Base-by-base conservation (phyloP, 2,113 vertebrate species). In the Axis porcinus region DNA sequence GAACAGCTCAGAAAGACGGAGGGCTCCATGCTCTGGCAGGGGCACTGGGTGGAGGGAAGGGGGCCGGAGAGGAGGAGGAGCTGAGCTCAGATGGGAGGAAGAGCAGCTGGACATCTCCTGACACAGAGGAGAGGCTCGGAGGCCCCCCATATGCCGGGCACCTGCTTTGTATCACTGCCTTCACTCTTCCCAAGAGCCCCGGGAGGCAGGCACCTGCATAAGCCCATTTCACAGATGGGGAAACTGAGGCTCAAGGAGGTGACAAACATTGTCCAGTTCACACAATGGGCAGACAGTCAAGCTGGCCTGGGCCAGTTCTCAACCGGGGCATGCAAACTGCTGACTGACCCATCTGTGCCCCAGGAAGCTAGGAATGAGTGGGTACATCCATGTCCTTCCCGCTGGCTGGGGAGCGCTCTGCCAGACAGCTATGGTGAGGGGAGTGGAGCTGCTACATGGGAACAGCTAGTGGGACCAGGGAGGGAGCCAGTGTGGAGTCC, bases 381-480 rank as follows among this genome's bases (percentile, higher is more conserved):
- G 25, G 58, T 10, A 16, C 11, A 50, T 36, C 57, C 23, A 1
- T 25, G 60, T 13, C 60, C 60, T 92, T 5, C 60, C 6, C 10
- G 1, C 8, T 28, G 78, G 33, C 16, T n/a, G 1, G 14, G 30
- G 16, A 36, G 33, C 40, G 27, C 30, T 76, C 87, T 57, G 52
- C 43, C 70, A 78, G 88, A 33, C 52, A 90, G 19, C 12, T 3
- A 14, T 23, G 88, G 17, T 36, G 12, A 40, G 33, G 17, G 1
- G 1, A 9, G 5, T 0, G 30, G n/a, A 74, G n/a, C 19, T 25
- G 27, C 40, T 45, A 33, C 8, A 4, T 28, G 12, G 36, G 36
- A 45, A 27, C 81, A 47, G 62, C 81, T 1, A 17, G 3, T n/a
- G 28, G 60, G 36, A 33, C 19, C 2, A 14, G 45, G 36, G 6